These are phyloP conservation scores for Potamilus streckersoni DNA, from an alignment of 1,140 invertebrate species.

Conservation along the genomic window DNA sequence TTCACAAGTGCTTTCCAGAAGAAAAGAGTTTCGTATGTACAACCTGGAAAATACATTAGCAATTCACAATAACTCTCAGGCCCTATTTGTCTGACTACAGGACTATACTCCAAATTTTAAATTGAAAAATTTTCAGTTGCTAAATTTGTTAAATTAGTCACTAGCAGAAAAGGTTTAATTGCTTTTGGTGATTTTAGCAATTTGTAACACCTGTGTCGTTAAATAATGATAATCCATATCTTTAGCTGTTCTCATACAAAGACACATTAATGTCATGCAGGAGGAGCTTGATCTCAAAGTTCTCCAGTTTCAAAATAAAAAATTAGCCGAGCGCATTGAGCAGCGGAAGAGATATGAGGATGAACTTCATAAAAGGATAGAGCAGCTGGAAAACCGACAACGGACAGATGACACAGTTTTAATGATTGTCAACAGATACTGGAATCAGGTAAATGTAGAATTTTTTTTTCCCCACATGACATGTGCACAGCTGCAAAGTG, in stretches of 20 bases:
- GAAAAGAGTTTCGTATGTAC: no score
- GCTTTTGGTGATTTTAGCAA: background rate
- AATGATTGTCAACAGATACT: conserved; percentile 98
- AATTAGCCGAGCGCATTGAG: conserved; percentile 89
- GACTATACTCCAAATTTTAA: no score
- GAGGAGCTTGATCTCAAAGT: conserved; percentile 99
- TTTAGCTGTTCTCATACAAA: no score
- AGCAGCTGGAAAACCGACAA: conserved; percentile 96
- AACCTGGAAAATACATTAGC: no score
- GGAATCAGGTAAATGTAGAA: conserved; percentile 74
- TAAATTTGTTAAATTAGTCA: background rate
- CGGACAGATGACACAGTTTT: conserved; percentile 98
- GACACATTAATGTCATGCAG: conserved; percentile 35
- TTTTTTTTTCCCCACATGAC: background rate
- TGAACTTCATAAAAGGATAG: conserved; percentile 91
- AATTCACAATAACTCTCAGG: no score
- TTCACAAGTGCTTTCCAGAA: no score
- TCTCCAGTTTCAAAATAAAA: conserved; percentile 96
- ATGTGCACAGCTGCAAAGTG: background rate
- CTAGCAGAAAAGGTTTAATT: background rate
- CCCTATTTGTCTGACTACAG: no score
- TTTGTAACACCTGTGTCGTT: background rate
- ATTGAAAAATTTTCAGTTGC: background rate
- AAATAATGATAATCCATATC: background rate
- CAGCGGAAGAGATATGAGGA: conserved; percentile 89